These are phyloP conservation scores for Megalonaias nervosa DNA, from an alignment of 1,140 invertebrate species.

Conservation along the genomic window DNA sequence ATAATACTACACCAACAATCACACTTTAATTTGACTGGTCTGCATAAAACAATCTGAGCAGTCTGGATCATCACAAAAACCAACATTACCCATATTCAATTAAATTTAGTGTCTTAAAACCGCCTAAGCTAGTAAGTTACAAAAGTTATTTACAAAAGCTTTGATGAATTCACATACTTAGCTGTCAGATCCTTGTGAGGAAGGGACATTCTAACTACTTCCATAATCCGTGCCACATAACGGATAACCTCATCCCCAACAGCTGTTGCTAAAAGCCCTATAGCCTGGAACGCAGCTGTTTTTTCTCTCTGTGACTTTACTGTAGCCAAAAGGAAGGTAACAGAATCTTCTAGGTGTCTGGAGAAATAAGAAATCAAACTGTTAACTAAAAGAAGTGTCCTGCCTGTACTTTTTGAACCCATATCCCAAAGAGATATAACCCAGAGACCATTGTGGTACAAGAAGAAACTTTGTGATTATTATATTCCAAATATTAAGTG, in stretches of 20 bases:
- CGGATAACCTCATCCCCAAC: slow-evolving; percentile 83
- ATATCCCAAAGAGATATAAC: background rate
- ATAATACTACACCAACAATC: too few relatives aligned
- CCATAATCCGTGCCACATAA: slow-evolving; percentile 89
- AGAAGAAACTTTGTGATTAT: too few relatives aligned
- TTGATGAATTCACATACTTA: slow-evolving; percentile 49
- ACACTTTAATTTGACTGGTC: too few relatives aligned
- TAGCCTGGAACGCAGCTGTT: slow-evolving; percentile 88
- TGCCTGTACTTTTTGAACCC: background rate
- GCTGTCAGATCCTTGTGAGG: slow-evolving; percentile 78
- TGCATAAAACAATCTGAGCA: too few relatives aligned
- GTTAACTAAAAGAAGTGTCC: background rate
- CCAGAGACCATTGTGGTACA: too few relatives aligned
- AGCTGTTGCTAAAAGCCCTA: slow-evolving; percentile 93
- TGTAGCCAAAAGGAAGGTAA: slow-evolving; percentile 84
- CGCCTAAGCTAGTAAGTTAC: too few relatives aligned
- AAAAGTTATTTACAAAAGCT: too few relatives aligned
- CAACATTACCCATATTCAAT: too few relatives aligned
- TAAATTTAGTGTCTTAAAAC: too few relatives aligned
- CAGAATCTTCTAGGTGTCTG: slow-evolving; percentile 83
- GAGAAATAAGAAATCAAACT: slow-evolving; percentile 10
- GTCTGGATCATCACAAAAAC: too few relatives aligned
- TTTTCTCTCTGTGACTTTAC: slow-evolving; percentile 84
- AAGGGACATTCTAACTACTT: slow-evolving; percentile 85
- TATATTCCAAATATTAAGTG: too few relatives aligned